Base-by-base conservation (phyloP, 2,888 invertebrate species). In the Cepaea hortensis region DNA sequence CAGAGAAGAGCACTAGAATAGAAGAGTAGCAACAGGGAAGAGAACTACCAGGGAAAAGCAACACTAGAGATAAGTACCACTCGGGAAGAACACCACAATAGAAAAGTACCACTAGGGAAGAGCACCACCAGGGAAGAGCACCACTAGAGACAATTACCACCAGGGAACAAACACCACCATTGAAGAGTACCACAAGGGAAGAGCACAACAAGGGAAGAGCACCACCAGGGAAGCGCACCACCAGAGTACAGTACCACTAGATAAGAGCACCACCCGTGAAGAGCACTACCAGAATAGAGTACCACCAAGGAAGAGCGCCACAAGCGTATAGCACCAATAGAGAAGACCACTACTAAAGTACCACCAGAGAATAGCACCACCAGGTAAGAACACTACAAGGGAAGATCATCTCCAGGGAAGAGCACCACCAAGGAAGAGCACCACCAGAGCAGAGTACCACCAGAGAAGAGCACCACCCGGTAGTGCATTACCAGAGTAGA, bases 101-200 rank as follows among this genome's bases (percentile, higher is more conserved):
- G 84, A 84, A 18, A 65, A 65, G 13, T 18, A 65, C 9, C 65
- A 65, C 65, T 2, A 65, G 65, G 65, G 9, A 65, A 18, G 23
- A 76, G 76, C 23, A 48, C 73, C 62, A 76, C 18, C 18, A 23
- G 62, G 77, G 75, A 70, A 23, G n/a, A 76, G 77, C 65, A 65
- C 9, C 13, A 65, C 65, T 65, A 65, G 9, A 18, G 18, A 65
- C 13, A 65, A 65, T 13, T 18, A 65, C 9, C 65, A 65, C 65
- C 18, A 65, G 62, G 61, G 84, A 84, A 55, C 35, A 65, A 65
- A 18, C 65, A 65, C 9, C 13, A 65, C 65, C 18, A 65, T 13
- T 9, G 65, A 65, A 18, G 18, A 65, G 65, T 18, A 65, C 65
- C 65, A 65, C 65, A 15, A 65, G 65, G 65, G 18, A 18, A 65